Evolutionary conservation across 2,797 vertebrate species (phyloP).

Genomic region (Epinephelus malabaricus): DNA sequence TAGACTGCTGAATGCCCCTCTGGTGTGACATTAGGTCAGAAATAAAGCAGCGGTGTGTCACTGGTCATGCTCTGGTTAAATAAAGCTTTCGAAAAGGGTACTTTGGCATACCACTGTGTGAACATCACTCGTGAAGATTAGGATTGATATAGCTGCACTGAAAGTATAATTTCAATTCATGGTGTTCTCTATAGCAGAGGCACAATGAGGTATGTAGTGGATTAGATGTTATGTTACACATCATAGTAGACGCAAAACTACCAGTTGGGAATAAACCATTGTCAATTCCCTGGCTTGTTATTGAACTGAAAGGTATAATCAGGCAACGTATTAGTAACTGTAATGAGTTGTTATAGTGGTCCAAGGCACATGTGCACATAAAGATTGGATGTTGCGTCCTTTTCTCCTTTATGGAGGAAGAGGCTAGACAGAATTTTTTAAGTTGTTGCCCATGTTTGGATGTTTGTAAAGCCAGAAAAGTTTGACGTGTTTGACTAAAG

Average conservation of each 20-base stretch:
- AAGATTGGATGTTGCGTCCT: background rate
- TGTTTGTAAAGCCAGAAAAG: background rate
- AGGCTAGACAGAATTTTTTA: background rate
- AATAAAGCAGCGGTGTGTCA: constrained; percentile 11
- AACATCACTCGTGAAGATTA: constrained; percentile 6
- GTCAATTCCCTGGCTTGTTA: too few species aligned
- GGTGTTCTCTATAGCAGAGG: background rate
- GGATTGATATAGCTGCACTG: background rate
- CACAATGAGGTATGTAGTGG: background rate
- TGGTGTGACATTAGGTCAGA: constrained; percentile 12
- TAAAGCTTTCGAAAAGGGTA: constrained; percentile 2
- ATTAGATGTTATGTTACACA: background rate
- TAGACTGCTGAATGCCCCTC: background rate
- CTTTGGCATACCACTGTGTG: background rate
- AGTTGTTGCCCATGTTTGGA: background rate
- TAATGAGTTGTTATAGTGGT: background rate
- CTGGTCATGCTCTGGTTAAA: constrained; percentile 16
- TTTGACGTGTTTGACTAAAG: background rate
- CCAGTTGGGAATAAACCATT: background rate
- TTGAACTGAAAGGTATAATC: background rate
- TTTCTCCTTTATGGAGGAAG: background rate
- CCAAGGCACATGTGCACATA: too few species aligned
- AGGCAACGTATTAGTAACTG: background rate
- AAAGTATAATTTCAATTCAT: background rate
- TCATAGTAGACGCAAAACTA: background rate